These are phyloP conservation scores for Aphidius gifuensis DNA, from an alignment of 1,140 invertebrate genomes.

Conservation along the genomic window DNA sequence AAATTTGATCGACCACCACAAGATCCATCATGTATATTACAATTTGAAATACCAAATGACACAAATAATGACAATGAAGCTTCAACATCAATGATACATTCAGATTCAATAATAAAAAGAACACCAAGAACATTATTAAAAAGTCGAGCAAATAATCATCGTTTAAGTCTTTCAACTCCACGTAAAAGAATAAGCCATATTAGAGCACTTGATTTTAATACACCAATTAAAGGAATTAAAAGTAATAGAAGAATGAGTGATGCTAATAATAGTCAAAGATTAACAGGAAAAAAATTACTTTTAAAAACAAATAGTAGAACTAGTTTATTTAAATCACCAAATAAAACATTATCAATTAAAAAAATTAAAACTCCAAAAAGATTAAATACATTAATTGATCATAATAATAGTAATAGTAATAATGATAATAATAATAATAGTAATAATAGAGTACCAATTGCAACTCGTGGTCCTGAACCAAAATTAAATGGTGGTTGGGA, in stretches of 20 bases:
- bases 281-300: slow-evolving; percentile 22
- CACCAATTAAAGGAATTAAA: slow-evolving; percentile 38
- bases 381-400: neutral
- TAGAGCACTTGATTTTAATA: slow-evolving; percentile 49
- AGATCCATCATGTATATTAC: slow-evolving; percentile 16
- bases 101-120: slow-evolving; percentile 36
- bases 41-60: slow-evolving; percentile 21
- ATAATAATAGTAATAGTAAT: neutral
- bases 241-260: slow-evolving; percentile 18
- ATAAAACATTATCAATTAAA: neutral
- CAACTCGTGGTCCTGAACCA: slow-evolving; percentile 44
- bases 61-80: slow-evolving; percentile 13
- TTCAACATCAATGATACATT: slow-evolving; percentile 1
- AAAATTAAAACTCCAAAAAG: slow-evolving; percentile 25
- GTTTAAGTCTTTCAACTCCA: slow-evolving; percentile 52
- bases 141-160: slow-evolving; percentile 43
- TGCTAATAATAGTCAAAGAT: slow-evolving; percentile 19
- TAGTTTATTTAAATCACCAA: slow-evolving; percentile 45
- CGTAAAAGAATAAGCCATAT: slow-evolving; percentile 46
- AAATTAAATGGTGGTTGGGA: slow-evolving; percentile 49
- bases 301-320: slow-evolving; percentile 37
- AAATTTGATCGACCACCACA: slow-evolving; percentile 34
- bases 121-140: slow-evolving; percentile 45
- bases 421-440: neutral
- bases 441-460: slow-evolving; percentile 33